Conservation (phyloP, 2,113 vertebrate species). For the Planiliza haematocheilus region DNA sequence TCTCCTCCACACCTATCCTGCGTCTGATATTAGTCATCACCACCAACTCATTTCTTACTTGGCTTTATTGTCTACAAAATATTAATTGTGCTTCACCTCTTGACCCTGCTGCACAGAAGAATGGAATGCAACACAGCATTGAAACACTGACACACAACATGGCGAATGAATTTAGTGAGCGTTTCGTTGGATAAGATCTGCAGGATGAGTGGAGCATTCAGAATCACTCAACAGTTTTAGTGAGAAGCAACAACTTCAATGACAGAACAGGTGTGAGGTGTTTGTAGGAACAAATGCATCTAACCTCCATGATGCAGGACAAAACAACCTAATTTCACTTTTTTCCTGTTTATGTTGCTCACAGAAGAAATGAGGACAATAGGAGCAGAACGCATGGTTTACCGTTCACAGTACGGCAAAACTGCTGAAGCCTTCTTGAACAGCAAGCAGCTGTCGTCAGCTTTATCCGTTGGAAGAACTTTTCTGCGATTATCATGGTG, state of each 20-base stretch:
- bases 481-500: neutral
- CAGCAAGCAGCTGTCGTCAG: neutral
- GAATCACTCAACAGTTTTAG: neutral
- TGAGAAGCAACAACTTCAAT: neutral
- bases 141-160: neutral
- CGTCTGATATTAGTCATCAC: neutral
- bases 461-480: neutral
- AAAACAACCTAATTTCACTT: neutral
- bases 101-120: neutral
- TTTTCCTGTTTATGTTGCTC: conserved; percentile 1
- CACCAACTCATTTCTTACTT: neutral
- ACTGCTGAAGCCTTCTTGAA: neutral
- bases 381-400: neutral
- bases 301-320: neutral
- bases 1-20: conserved; percentile 3
- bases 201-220: neutral
- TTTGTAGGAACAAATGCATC: neutral
- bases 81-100: conserved; percentile 2
- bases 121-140: neutral
- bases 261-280: neutral
- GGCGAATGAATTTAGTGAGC: neutral
- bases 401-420: conserved; percentile 5
- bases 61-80: neutral
- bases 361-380: neutral
- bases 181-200: neutral